These are phyloP conservation scores for Aleiodes testaceus DNA, from an alignment of 2,888 invertebrate species.

Conservation along the genomic window DNA sequence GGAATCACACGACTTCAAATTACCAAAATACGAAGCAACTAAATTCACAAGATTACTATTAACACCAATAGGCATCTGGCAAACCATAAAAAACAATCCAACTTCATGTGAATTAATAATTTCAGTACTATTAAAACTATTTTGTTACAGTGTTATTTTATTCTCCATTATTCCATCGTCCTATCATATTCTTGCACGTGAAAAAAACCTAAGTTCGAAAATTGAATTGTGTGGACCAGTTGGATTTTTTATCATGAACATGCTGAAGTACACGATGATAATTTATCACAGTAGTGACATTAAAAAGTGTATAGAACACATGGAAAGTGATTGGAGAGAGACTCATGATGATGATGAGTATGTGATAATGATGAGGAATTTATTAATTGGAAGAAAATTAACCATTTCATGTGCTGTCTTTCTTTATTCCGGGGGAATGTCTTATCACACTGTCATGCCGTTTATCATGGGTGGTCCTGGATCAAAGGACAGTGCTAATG, in stretches of 20 bases:
- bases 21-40: not conserved
- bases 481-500: slow-evolving; percentile 46
- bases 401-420: slow-evolving; percentile 50
- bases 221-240: not conserved
- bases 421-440: slow-evolving; percentile 54
- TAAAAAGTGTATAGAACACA: slow-evolving; percentile 51
- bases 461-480: slow-evolving; percentile 44
- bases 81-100: not conserved
- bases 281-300: slow-evolving; percentile 51
- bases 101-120: slow-evolving; percentile 2
- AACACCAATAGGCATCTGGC: slow-evolving; percentile 40
- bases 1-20: too few species aligned
- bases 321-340: slow-evolving; percentile 57
- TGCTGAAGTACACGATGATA: slow-evolving; percentile 50
- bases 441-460: slow-evolving; percentile 51
- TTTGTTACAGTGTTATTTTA: not conserved
- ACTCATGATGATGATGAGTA: slow-evolving; percentile 41
- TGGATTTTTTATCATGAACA: slow-evolving; percentile 16
- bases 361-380: slow-evolving; percentile 52
- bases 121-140: not conserved
- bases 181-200: not conserved
- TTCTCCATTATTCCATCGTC: not conserved
- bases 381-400: slow-evolving; percentile 49
- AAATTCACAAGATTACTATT: slow-evolving; percentile 37
- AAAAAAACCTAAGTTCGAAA: not conserved